Evolutionary conservation across 2,797 vertebrate species (phyloP).

Genomic region (Erpetoichthys calabaricus): DNA sequence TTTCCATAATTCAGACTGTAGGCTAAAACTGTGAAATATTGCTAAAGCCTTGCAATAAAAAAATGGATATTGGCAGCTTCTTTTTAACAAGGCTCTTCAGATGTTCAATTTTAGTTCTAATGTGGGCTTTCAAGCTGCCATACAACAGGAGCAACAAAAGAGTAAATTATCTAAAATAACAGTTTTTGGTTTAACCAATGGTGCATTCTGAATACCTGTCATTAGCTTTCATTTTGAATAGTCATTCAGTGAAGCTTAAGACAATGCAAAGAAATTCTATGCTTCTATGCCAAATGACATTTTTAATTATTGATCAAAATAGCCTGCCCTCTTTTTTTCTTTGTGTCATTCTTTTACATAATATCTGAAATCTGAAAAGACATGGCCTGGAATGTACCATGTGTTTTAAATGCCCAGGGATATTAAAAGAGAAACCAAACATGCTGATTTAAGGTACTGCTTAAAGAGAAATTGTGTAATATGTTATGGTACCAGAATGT

Average conservation of each 20-base stretch:
- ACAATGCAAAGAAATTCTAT: neutral
- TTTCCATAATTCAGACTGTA: conserved; percentile 9
- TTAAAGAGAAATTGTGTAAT: too few species aligned
- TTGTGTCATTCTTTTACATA: too few species aligned
- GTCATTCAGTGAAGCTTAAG: neutral
- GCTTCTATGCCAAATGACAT: neutral
- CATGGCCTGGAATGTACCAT: too few species aligned
- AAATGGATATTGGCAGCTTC: conserved; percentile 1
- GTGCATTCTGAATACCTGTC: neutral
- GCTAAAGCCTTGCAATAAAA: neutral
- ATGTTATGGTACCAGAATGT: too few species aligned
- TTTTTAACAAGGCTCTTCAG: neutral
- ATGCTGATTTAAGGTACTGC: too few species aligned
- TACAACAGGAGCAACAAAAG: neutral
- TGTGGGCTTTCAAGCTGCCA: neutral
- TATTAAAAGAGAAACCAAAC: too few species aligned
- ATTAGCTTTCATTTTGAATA: neutral
- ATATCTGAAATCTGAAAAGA: too few species aligned
- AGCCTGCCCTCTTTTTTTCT: neutral
- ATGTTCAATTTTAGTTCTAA: neutral
- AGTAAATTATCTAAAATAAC: neutral
- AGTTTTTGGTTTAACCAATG: neutral
- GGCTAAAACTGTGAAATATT: neutral
- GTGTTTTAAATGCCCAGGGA: too few species aligned
- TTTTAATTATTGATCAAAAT: neutral